Conservation (phyloP, 1,140 invertebrate genomes). For the Diorhabda elongata region DNA sequence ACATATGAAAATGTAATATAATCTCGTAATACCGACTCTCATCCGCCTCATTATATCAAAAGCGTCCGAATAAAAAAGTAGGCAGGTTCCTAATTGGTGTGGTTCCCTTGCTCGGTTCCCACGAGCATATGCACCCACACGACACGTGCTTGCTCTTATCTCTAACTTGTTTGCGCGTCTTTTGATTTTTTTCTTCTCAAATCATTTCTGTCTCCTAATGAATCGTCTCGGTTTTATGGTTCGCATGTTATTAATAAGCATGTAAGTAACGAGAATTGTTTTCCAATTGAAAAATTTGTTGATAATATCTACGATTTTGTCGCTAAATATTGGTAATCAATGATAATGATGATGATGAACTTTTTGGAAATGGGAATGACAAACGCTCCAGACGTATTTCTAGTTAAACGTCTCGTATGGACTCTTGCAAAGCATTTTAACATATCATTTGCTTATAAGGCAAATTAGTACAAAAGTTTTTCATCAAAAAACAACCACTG, state of each 20-base stretch:
- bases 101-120: slow-evolving; percentile 22
- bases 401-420: too few species aligned
- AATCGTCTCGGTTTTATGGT: slow-evolving; percentile 2
- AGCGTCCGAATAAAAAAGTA: slow-evolving; percentile 15
- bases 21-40: background rate
- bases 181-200: slow-evolving; percentile 1
- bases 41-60: slow-evolving; percentile 11
- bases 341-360: too few species aligned
- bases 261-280: too few species aligned
- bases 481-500: too few species aligned
- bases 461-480: too few species aligned
- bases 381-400: too few species aligned
- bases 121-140: slow-evolving; percentile 18
- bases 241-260: background rate
- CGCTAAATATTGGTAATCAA: too few species aligned
- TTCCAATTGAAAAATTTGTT: too few species aligned
- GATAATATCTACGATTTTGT: too few species aligned
- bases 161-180: slow-evolving; percentile 7
- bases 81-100: slow-evolving; percentile 22
- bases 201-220: background rate
- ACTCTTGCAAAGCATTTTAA: too few species aligned
- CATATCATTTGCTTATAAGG: too few species aligned
- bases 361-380: too few species aligned
- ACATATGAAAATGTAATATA: background rate
- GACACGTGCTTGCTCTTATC: slow-evolving; percentile 22